phyloP scores from a whole-genome alignment of 2,888 invertebrate species.

The Acanthoscelides obtectus region DNA sequence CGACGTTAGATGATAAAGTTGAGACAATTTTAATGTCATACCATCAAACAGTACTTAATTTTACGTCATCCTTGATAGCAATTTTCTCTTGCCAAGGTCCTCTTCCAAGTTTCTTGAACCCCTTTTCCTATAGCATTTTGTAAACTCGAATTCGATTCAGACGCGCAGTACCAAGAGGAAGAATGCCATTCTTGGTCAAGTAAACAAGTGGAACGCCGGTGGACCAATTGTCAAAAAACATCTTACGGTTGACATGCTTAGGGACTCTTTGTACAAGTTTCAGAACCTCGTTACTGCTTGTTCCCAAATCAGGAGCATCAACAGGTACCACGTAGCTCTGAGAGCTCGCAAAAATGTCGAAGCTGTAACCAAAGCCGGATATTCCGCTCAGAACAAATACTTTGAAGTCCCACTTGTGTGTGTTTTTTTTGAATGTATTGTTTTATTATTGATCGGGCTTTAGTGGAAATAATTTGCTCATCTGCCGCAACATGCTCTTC shows the following conservation, averaged over 20 bases:
- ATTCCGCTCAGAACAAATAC: no score
- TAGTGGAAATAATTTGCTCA: slow-evolving; percentile 11
- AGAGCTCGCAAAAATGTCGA: background rate
- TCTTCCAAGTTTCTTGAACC: slow-evolving; percentile 16
- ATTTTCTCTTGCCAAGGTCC: slow-evolving; percentile 28
- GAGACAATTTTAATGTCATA: slow-evolving; percentile 4
- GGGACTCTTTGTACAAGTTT: slow-evolving; percentile 30
- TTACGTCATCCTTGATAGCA: slow-evolving; percentile 20
- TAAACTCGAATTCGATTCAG: slow-evolving; percentile 6
- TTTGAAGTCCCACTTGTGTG: slow-evolving; percentile 8
- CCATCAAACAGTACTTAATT: slow-evolving; percentile 9
- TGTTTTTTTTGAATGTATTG: slow-evolving; percentile 11
- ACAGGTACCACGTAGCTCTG: background rate
- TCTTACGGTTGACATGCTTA: no score
- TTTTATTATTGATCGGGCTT: slow-evolving; percentile 4
- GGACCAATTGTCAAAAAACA: no score
- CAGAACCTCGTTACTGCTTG: slow-evolving; percentile 2
- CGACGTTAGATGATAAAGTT: slow-evolving; percentile 34
- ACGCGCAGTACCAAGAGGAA: slow-evolving; percentile 20
- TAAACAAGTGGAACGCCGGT: slow-evolving; percentile 23
- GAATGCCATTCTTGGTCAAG: slow-evolving; percentile 19
- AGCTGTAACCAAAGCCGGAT: slow-evolving; percentile 2
- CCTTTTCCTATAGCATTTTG: slow-evolving; percentile 2
- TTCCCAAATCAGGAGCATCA: slow-evolving; percentile 1
- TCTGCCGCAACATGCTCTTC: slow-evolving; percentile 5